A percentile compares a stretch with the other conserved stretches of the same genome.
phyloP scores from a whole-genome alignment of 2,888 invertebrate species.

The Odontothrips loti region DNA sequence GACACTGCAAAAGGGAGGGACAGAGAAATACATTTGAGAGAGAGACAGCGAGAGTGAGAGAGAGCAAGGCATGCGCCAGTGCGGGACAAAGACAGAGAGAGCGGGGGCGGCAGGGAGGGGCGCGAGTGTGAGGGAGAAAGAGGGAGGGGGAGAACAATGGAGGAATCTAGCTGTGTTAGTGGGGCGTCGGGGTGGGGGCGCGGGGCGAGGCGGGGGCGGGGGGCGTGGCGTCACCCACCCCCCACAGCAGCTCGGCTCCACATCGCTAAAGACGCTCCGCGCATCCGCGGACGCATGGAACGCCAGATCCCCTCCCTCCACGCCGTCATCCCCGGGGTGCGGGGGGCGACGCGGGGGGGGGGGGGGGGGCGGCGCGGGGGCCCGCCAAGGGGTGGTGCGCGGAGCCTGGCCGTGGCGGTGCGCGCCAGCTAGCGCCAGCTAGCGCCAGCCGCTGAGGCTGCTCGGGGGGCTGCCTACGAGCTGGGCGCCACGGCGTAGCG shows the following conservation, averaged over 20 bases:
- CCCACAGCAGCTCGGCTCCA: constrained; percentile 1
- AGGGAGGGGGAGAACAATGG: constrained; percentile 15
- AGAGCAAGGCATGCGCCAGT: neutral
- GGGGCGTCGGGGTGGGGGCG: neutral
- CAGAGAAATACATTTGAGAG: neutral
- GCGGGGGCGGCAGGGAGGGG: neutral
- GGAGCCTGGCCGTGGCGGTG: neutral
- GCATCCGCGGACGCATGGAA: constrained; percentile 18
- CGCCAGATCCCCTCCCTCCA: neutral
- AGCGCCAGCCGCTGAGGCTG: neutral
- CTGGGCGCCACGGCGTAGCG: neutral
- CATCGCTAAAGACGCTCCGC: constrained; percentile 21
- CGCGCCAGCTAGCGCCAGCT: no score
- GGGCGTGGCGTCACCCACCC: neutral
- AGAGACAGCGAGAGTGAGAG: neutral
- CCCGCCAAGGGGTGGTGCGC: neutral
- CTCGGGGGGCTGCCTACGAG: neutral
- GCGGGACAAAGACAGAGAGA: neutral
- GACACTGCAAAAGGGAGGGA: neutral
- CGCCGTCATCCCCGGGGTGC: neutral
- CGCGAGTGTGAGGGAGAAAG: neutral
- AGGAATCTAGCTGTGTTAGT: constrained; percentile 24
- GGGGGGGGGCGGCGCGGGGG: neutral
- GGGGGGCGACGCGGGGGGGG: neutral
- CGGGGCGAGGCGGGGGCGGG: neutral